A percentile compares a stretch with the other conserved stretches of the same genome.
phyloP scores from a whole-genome alignment of 2,797 vertebrate genomes.

The Hippopotamyrus pictus region DNA sequence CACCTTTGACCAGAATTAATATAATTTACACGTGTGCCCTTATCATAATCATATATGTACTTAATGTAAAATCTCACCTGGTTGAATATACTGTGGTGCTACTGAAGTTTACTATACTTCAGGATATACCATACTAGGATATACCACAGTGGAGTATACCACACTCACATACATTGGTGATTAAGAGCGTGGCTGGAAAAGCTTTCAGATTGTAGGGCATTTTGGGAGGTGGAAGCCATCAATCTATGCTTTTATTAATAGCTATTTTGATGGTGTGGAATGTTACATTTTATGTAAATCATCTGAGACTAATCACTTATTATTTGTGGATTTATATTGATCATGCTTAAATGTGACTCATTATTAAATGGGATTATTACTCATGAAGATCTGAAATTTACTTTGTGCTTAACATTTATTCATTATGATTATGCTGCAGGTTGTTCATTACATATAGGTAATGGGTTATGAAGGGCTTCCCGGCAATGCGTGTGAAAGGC shows the following conservation, averaged over 20 bases:
- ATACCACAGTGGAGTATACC: background rate
- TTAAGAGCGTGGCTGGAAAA: background rate
- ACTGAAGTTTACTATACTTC: background rate
- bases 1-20: slow-evolving; percentile 49
- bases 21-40: background rate
- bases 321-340: background rate
- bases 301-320: background rate
- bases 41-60: background rate
- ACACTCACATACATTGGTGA: background rate
- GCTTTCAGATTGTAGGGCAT: background rate
- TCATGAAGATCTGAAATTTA: background rate
- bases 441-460: background rate
- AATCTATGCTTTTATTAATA: background rate
- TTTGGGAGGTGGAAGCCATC: background rate
- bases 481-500: background rate
- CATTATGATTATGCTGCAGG: background rate
- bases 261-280: background rate
- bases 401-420: background rate
- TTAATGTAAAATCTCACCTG: background rate
- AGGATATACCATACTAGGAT: background rate
- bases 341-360: background rate
- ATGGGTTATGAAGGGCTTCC: background rate
- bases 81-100: background rate
- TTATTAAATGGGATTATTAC: background rate
- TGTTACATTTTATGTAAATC: background rate